These are phyloP conservation scores for Alosa sapidissima DNA, from an alignment of 2,797 vertebrate genomes.

Conservation along the genomic window DNA sequence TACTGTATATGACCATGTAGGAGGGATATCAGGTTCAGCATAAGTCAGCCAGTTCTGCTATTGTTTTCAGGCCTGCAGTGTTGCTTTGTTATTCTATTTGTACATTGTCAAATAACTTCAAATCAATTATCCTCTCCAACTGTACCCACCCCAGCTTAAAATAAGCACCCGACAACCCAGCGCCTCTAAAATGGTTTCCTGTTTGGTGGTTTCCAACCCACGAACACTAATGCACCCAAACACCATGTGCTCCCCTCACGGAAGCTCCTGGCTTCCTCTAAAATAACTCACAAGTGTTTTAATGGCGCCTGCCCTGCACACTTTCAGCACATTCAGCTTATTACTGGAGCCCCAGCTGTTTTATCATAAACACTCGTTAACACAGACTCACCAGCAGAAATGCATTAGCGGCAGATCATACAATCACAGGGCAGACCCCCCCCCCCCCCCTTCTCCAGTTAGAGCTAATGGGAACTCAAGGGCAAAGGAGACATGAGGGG, in stretches of 20 bases:
- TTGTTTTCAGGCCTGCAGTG: background rate
- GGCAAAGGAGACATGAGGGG: background rate
- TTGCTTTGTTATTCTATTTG: background rate
- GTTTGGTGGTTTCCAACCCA: background rate
- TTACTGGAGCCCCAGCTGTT: background rate
- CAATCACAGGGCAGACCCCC: background rate
- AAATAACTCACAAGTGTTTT: constrained; percentile 43
- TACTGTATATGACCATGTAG: no score
- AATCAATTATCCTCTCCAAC: no score
- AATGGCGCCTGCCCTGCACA: constrained; percentile 32
- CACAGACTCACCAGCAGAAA: background rate
- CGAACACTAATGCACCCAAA: background rate
- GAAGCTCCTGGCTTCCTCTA: background rate
- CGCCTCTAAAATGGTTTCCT: background rate
- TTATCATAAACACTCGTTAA: background rate
- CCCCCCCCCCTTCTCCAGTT: background rate
- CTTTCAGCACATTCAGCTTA: constrained; percentile 39
- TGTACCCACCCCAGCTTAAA: background rate
- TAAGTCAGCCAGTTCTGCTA: background rate
- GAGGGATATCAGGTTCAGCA: background rate
- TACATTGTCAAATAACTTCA: background rate
- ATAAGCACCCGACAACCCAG: background rate
- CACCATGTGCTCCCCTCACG: background rate
- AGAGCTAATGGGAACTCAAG: background rate
- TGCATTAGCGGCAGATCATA: background rate